Evolutionary conservation across 2,113 vertebrate genomes (phyloP).

Genomic region (Herpetotheres cachinnans): DNA sequence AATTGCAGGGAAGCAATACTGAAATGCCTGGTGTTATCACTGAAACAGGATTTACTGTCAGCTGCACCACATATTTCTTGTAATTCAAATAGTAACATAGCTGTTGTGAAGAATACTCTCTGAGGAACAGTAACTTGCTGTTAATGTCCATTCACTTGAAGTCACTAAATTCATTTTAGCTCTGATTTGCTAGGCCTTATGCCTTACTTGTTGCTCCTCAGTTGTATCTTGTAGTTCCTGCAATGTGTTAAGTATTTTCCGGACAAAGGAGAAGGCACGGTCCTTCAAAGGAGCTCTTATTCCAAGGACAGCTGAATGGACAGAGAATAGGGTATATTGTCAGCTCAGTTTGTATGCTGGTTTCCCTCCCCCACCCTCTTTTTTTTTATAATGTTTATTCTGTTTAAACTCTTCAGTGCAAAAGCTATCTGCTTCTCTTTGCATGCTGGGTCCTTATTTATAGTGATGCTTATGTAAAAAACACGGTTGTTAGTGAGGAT

Average conservation of each 20-base stretch:
- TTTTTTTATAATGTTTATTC: conserved; percentile 7
- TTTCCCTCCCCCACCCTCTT: not conserved
- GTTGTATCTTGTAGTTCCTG: not conserved
- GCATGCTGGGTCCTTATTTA: not conserved
- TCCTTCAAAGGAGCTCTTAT: not conserved
- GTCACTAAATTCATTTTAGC: not conserved
- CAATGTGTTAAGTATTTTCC: not conserved
- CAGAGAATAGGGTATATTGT: conserved; percentile 19
- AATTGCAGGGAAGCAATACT: not conserved
- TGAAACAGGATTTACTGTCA: not conserved
- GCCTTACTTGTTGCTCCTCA: not conserved
- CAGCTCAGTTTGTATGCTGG: not conserved
- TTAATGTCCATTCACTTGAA: not conserved
- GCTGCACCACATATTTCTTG: not conserved
- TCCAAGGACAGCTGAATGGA: not conserved
- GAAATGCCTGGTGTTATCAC: not conserved
- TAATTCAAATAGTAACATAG: not conserved
- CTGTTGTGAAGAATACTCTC: not conserved
- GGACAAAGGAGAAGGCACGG: not conserved
- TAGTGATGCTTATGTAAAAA: not conserved
- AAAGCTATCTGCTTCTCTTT: not conserved
- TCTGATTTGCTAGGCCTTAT: not conserved
- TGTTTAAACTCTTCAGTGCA: not conserved
- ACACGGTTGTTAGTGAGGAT: not conserved
- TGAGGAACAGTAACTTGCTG: not conserved